Percentiles rank a stretch among this genome's conserved stretches.
Evolutionary conservation across 1,140 invertebrate species (phyloP).

Genomic region (Drosophila lini): DNA sequence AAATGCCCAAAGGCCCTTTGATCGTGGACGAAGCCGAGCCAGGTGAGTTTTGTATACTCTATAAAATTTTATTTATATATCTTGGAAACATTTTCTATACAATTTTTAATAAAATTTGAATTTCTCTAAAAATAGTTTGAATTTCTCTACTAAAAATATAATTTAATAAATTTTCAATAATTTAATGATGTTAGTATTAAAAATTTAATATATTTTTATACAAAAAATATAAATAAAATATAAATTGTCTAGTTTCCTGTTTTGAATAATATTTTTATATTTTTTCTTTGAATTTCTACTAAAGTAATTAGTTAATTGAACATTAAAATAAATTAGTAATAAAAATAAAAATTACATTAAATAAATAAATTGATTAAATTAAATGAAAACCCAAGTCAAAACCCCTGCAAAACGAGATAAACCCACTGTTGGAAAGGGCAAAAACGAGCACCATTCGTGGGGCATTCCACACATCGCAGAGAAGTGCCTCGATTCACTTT

Average conservation of each 20-base stretch:
- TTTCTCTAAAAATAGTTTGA: no score
- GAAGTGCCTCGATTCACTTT: conserved; percentile 72
- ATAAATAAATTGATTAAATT: background rate
- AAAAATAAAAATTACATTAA: no score
- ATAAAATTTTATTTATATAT: no score
- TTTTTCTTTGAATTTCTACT: background rate
- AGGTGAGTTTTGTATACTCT: background rate
- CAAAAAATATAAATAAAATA: no score
- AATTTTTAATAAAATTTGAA: no score
- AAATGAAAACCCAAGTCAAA: background rate
- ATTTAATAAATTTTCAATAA: no score
- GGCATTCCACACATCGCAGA: conserved; percentile 16
- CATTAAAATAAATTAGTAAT: no score
- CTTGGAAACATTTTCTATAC: background rate
- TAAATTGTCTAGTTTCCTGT: background rate
- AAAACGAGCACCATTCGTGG: background rate
- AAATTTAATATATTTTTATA: no score
- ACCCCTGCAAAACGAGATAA: background rate
- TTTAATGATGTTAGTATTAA: no score
- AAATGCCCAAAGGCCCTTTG: conserved; percentile 41
- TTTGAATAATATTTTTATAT: background rate
- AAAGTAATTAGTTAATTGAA: background rate
- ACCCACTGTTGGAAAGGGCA: background rate
- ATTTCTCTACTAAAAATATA: no score
- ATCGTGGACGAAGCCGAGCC: background rate